Evolutionary conservation across 2,888 invertebrate genomes (phyloP).

Genomic region (Hetaerina titia): DNA sequence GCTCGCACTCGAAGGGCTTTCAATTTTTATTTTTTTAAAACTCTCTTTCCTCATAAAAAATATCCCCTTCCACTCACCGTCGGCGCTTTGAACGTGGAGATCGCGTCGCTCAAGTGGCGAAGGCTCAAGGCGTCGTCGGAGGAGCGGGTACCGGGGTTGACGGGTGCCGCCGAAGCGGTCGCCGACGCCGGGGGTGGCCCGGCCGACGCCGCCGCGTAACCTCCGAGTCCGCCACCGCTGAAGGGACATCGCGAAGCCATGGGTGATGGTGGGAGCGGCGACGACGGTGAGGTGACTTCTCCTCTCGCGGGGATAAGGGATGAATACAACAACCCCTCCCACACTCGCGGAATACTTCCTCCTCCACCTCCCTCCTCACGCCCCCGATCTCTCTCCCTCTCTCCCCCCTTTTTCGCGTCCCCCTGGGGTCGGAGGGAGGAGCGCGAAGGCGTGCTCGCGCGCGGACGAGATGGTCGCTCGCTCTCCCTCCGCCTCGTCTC

Average conservation of each 20-base stretch:
- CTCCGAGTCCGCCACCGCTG: neutral
- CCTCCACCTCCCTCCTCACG: too few relatives aligned
- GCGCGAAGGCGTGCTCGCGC: neutral
- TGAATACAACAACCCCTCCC: neutral
- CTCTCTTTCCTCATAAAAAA: neutral
- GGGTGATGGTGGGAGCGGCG: constrained; percentile 76
- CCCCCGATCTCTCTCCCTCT: neutral
- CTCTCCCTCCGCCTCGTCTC: neutral
- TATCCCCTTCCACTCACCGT: constrained; percentile 81
- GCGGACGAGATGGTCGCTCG: neutral
- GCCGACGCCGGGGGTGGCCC: neutral
- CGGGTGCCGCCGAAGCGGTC: neutral
- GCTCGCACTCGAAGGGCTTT: too few relatives aligned
- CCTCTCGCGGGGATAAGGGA: neutral
- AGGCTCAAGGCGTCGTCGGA: constrained; percentile 85
- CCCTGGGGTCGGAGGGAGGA: neutral
- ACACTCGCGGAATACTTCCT: neutral
- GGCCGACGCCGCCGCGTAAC: neutral
- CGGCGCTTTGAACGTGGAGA: constrained; percentile 89
- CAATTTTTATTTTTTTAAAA: too few relatives aligned
- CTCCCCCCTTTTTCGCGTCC: neutral
- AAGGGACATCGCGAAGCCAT: constrained; percentile 70
- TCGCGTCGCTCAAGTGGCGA: constrained; percentile 89
- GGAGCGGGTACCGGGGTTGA: constrained; percentile 75
- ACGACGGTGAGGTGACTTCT: constrained; percentile 74